These are phyloP conservation scores for Prunella strophiata DNA, from an alignment of 2,797 vertebrate genomes.

Conservation along the genomic window DNA sequence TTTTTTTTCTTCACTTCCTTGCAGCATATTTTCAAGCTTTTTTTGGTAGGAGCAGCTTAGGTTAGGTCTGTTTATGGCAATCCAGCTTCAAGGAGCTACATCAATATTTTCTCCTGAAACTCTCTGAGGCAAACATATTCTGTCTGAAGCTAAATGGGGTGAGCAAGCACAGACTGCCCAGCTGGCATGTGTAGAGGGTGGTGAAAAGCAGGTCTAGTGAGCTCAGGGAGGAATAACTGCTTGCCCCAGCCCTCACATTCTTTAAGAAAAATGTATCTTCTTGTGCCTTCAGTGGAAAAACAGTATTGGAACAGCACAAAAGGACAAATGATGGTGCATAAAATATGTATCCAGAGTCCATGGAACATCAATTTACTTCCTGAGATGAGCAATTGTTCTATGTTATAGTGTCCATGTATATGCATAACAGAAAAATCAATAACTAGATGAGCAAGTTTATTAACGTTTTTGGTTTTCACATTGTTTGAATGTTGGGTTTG, in stretches of 20 bases:
- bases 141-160: not conserved
- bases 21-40: rapidly evolving
- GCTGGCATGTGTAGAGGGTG: not conserved
- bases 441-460: not conserved
- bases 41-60: not conserved
- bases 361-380: not conserved
- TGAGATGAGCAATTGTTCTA: not conserved
- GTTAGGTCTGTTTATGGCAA: not conserved
- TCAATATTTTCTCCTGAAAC: not conserved
- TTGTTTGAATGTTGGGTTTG: not conserved
- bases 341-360: not conserved
- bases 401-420: not conserved
- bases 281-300: not conserved
- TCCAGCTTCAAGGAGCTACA: rapidly evolving
- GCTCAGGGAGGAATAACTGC: not conserved
- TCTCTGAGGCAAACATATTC: not conserved
- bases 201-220: not conserved
- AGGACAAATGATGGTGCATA: not conserved
- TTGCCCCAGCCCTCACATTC: not conserved
- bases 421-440: not conserved
- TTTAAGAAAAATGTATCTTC: not conserved
- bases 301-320: rapidly evolving
- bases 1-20: not conserved
- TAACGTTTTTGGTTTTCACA: not conserved
- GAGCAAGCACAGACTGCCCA: not conserved